phyloP scores from a whole-genome alignment of 2,113 vertebrate genomes.

The Fulica atra region DNA sequence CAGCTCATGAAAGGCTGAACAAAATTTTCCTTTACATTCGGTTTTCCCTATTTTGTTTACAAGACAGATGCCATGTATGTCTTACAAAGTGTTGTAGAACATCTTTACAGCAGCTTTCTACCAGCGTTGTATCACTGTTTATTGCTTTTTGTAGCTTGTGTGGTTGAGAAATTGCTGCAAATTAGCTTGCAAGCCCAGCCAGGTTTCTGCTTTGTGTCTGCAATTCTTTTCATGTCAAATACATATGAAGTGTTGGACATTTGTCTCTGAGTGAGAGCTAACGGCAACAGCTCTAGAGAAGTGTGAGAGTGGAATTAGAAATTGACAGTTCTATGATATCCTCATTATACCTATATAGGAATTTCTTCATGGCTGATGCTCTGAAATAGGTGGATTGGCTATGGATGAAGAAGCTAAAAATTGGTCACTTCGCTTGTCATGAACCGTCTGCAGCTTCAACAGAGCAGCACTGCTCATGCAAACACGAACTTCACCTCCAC shows the following conservation, averaged over 20 bases:
- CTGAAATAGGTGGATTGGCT: not conserved
- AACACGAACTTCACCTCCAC: not conserved
- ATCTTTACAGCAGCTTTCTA: not conserved
- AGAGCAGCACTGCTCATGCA: not conserved
- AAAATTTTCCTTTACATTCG: not conserved
- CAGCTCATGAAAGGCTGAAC: not conserved
- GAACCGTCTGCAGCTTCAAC: not conserved
- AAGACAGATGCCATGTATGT: not conserved
- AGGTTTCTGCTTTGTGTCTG: not conserved
- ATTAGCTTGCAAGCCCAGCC: not conserved
- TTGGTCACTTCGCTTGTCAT: not conserved
- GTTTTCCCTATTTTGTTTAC: not conserved
- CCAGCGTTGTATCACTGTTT: not conserved
- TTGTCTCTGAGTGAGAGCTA: not conserved
- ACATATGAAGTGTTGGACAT: not conserved
- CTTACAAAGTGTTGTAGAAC: not conserved
- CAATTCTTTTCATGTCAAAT: not conserved
- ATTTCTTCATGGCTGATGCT: not conserved
- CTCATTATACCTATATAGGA: not conserved
- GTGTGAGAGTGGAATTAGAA: not conserved
- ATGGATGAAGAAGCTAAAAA: not conserved
- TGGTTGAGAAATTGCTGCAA: not conserved
- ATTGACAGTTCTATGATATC: not conserved
- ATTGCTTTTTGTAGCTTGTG: not conserved
- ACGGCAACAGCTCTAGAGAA: constrained; percentile 26